These are phyloP conservation scores for Coranthus polyacanthus DNA, from an alignment of 2,797 vertebrate genomes.

Conservation along the genomic window DNA sequence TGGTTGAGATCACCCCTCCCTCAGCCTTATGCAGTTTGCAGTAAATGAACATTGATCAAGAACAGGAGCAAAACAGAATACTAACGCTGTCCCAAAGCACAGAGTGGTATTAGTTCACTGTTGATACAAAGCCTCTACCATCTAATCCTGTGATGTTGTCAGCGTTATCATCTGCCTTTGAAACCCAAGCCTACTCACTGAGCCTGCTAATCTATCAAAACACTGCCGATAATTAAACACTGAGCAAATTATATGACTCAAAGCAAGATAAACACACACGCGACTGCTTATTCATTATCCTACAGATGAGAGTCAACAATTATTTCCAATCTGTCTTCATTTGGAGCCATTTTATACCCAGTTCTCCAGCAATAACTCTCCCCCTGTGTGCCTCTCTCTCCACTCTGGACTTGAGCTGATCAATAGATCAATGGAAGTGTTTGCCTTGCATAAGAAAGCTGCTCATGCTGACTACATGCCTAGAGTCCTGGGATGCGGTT, in stretches of 20 bases:
- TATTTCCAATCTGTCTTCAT: constrained; percentile 34
- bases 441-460: constrained; percentile 17
- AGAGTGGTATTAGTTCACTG: background rate
- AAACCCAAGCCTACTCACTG: constrained; percentile 12
- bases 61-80: constrained; percentile 23
- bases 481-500: constrained; percentile 3
- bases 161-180: constrained; percentile 21
- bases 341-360: constrained; percentile 24
- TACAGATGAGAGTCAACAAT: background rate
- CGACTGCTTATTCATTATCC: constrained; percentile 6
- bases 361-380: constrained; percentile 17
- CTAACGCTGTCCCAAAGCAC: constrained; percentile 1
- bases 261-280: constrained; percentile 18
- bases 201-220: constrained; percentile 24
- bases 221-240: constrained; percentile 15
- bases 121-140: background rate
- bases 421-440: constrained; percentile 30
- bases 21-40: constrained; percentile 5
- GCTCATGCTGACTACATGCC: background rate
- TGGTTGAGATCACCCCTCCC: background rate
- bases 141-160: constrained; percentile 7
- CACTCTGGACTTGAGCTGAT: constrained; percentile 15
- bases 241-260: constrained; percentile 2
- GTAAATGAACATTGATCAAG: constrained; percentile 35
- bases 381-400: constrained; percentile 9